These are phyloP conservation scores for Microcebus ravelobensis DNA, from an alignment of 2,113 vertebrate genomes.

Conservation along the genomic window DNA sequence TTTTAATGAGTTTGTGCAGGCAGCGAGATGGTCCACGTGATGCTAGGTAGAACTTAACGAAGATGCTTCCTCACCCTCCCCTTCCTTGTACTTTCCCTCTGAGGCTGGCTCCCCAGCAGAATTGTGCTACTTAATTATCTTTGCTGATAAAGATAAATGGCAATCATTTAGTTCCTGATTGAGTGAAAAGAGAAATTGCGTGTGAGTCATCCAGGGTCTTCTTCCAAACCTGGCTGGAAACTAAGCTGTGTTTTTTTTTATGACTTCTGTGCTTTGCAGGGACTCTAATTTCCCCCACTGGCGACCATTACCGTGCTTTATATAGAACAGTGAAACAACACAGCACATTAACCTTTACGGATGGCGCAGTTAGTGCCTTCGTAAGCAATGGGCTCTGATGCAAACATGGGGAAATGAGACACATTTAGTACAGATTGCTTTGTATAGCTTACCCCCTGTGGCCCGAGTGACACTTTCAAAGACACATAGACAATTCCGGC, in stretches of 20 bases:
- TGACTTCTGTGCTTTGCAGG: constrained; percentile 54
- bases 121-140: constrained; percentile 49
- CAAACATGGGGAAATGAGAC: constrained; percentile 38
- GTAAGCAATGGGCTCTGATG: constrained; percentile 49
- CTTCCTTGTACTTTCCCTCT: background rate
- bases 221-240: constrained; percentile 65
- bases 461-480: background rate
- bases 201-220: constrained; percentile 57
- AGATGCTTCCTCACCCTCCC: background rate
- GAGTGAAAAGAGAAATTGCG: constrained; percentile 44
- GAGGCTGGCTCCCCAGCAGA: background rate
- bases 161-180: constrained; percentile 25
- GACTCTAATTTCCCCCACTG: constrained; percentile 48
- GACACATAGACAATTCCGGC: background rate
- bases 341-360: constrained; percentile 71
- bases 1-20: background rate
- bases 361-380: constrained; percentile 46
- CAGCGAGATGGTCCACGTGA: background rate
- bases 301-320: constrained; percentile 63
- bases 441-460: background rate
- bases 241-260: constrained; percentile 71
- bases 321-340: constrained; percentile 71
- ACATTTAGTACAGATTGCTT: constrained; percentile 9
- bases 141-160: constrained; percentile 58
- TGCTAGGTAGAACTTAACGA: background rate